Conservation (phyloP, 1,140 invertebrate genomes). For the Oreohelix idahoensis region DNA sequence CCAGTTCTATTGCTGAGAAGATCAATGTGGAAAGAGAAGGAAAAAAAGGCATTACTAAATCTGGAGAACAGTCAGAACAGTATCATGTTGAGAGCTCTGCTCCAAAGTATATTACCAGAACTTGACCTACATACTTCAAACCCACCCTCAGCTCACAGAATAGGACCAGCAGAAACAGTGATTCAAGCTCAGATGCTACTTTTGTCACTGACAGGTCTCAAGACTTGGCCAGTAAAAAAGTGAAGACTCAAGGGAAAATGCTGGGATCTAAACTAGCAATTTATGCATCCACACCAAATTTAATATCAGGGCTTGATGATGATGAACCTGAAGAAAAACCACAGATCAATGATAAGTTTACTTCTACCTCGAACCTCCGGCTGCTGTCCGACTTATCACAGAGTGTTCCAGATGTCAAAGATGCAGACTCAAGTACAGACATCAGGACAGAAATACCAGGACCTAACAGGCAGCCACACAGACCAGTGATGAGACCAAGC, state of each 20-base stretch:
- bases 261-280: constrained; percentile 41
- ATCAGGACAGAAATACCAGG: constrained; percentile 11
- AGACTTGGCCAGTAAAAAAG: neutral
- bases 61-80: neutral
- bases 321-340: constrained; percentile 41
- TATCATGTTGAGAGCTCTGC: neutral
- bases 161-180: constrained; percentile 17
- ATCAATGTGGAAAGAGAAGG: constrained; percentile 31
- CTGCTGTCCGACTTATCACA: constrained; percentile 47
- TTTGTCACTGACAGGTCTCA: neutral
- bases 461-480: neutral
- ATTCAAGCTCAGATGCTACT: neutral
- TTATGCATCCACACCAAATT: constrained; percentile 58
- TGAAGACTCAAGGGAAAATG: constrained; percentile 14
- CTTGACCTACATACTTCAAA: constrained; percentile 31
- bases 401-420: constrained; percentile 59
- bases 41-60: neutral
- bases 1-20: neutral
- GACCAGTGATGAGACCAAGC: neutral
- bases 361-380: constrained; percentile 47
- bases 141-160: constrained; percentile 24
- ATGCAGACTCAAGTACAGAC: constrained; percentile 47
- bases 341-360: neutral
- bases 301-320: constrained; percentile 21
- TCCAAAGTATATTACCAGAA: constrained; percentile 10